These are phyloP conservation scores for Cassiopea andromeda DNA, from an alignment of 30 jellyfish, hydroid and myxozoan species.

Conservation along the genomic window DNA sequence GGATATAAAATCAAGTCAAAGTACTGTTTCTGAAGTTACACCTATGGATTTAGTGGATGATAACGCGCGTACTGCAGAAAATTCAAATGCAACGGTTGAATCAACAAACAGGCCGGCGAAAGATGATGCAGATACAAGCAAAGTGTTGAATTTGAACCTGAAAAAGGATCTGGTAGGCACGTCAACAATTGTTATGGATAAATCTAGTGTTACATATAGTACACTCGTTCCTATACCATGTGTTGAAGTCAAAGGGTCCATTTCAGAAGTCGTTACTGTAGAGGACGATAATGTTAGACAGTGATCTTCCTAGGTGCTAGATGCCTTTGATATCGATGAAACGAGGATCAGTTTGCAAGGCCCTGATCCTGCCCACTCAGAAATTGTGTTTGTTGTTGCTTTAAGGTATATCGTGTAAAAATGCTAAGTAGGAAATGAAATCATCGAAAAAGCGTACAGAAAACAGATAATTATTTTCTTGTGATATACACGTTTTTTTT, in stretches of 20 bases:
- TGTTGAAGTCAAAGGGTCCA: constrained; percentile 18
- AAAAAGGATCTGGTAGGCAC: background rate
- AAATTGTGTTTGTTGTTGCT: too few relatives aligned
- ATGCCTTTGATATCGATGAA: background rate
- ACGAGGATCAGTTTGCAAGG: background rate
- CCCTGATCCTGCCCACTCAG: too few relatives aligned
- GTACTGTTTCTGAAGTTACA: background rate
- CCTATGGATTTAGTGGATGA: background rate
- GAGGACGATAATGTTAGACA: background rate
- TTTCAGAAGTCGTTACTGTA: background rate
- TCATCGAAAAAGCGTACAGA: too few relatives aligned
- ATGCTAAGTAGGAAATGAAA: too few relatives aligned
- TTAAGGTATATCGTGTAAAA: too few relatives aligned
- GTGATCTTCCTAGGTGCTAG: background rate
- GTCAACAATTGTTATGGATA: constrained; percentile 15
- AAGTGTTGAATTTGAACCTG: background rate
- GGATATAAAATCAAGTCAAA: background rate
- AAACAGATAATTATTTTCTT: too few relatives aligned
- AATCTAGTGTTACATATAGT: constrained; percentile 37
- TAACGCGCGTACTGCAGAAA: background rate
- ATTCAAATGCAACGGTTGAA: background rate
- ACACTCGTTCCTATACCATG: constrained; percentile 43
- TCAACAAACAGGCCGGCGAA: background rate
- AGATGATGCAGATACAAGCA: background rate
- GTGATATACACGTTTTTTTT: too few relatives aligned